Base-by-base conservation (phyloP, 2,797 vertebrate genomes). In the Pseudocheirus occidentalis region DNA sequence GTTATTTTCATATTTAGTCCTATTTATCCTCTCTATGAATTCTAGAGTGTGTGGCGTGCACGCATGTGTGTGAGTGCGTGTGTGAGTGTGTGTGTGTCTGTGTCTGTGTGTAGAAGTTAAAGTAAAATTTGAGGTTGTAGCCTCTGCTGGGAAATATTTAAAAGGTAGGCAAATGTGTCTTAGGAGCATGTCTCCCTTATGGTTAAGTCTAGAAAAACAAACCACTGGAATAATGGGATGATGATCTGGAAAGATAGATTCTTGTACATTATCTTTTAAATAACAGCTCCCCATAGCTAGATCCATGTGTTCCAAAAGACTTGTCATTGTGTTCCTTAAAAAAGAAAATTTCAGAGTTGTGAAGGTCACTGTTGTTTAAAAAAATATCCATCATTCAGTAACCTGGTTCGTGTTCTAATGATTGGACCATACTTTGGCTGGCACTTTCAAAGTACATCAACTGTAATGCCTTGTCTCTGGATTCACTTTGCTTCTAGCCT, bases 281-380 rank as follows among this genome's bases (percentile, higher is more conserved):
- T 94, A 3, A 28, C 46, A 62, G 24, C 55, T 58, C 90, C 66
- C 58, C 46, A 93, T 87, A 59, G 46, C 62, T 28, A 52, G 5
- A 53, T 29, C 90, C 40, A 90, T 90, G 18, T 12, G 7, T 40
- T 89, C 93, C 31, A n/a, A 62, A 94, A 94, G 52, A 53, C 53
- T 90, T 31, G 89, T 53, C 56, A 40, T 90, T 89, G 5, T n/a
- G 53, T 40, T 92, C 52, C 94, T 94, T 91, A 95, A 52, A 92
- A 94, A 66, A 95, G 93, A 93, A 93, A 96, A 55, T 93, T 59
- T 87, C 27, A 92, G 54, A 93, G 57, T 92, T 46, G 81, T 96
- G 73, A 91, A 91, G 89, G 95, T 55, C 91, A 93, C n/a, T 93
- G 21, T 94, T 95, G 87, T 92, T 87, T 73, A 96, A 97, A 97